phyloP scores from a whole-genome alignment of 2,888 invertebrate genomes.

The Pseudococcus viburni region DNA sequence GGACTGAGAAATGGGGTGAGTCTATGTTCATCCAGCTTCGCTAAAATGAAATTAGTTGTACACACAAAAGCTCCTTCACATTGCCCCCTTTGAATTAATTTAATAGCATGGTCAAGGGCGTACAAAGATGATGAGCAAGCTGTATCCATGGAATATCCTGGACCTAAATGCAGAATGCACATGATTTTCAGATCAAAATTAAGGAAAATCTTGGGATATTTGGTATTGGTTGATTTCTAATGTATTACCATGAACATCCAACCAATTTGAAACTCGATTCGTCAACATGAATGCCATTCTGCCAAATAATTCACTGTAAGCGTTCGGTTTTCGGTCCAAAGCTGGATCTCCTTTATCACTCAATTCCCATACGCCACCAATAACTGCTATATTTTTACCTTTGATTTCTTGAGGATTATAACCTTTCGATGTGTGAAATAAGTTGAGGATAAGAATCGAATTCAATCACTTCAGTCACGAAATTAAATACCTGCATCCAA shows the following conservation, averaged over 20 bases:
- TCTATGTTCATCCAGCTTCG: too few relatives aligned
- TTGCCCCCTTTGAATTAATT: not conserved
- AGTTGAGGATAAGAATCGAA: too few relatives aligned
- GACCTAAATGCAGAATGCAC: not conserved
- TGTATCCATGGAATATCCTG: conserved; percentile 9
- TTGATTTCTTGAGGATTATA: not conserved
- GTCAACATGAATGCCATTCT: not conserved
- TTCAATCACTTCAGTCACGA: too few relatives aligned
- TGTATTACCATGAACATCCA: conserved; percentile 7
- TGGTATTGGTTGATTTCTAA: too few relatives aligned
- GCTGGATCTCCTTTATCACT: not conserved
- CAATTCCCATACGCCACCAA: not conserved
- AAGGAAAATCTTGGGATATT: too few relatives aligned
- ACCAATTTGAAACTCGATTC: not conserved
- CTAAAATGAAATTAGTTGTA: not conserved
- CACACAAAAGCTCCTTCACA: conserved; percentile 22
- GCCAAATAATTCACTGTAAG: not conserved
- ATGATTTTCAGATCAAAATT: too few relatives aligned
- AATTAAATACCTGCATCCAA: not conserved
- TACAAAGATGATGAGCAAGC: conserved; percentile 42
- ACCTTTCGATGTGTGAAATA: not conserved
- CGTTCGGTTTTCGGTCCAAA: not conserved
- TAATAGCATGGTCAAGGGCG: conserved; percentile 24
- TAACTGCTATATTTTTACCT: not conserved
- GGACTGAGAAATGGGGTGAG: not conserved